Evolutionary conservation across 2,797 vertebrate genomes (phyloP).

Genomic region (Petrocephalus schoutedeni): DNA sequence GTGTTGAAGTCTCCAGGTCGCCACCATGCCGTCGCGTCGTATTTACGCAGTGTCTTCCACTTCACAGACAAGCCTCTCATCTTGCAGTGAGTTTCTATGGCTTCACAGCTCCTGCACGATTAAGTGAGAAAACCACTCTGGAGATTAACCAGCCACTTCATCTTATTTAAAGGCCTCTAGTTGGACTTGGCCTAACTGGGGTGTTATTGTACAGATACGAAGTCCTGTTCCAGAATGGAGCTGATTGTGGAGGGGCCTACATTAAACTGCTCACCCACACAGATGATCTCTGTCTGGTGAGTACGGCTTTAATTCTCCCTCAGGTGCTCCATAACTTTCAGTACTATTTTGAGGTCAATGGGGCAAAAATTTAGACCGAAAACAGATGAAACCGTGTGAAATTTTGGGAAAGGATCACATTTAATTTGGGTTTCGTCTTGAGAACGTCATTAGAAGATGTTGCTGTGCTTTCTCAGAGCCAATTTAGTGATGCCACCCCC

Average conservation of each 20-base stretch:
- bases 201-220: slow-evolving; percentile 42
- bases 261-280: slow-evolving; percentile 46
- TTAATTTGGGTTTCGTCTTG: background rate
- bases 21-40: slow-evolving; percentile 46
- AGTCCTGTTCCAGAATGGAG: slow-evolving; percentile 43
- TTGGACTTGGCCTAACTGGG: background rate
- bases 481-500: slow-evolving; percentile 43
- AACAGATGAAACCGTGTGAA: background rate
- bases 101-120: background rate
- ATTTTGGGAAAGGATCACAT: background rate
- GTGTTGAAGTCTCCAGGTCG: slow-evolving; percentile 47
- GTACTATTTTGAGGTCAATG: too few species aligned
- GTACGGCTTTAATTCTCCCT: background rate
- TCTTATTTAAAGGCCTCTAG: background rate
- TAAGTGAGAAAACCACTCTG: background rate
- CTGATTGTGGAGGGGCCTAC: slow-evolving; percentile 50
- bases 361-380: background rate
- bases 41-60: slow-evolving; percentile 33
- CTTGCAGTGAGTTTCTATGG: slow-evolving; percentile 43
- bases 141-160: background rate
- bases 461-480: slow-evolving; percentile 28
- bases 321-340: background rate
- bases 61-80: slow-evolving; percentile 41
- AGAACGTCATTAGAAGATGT: background rate
- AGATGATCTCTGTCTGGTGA: slow-evolving; percentile 43